Conservation (phyloP, 2,797 vertebrate species). For the Alectoris magna region DNA sequence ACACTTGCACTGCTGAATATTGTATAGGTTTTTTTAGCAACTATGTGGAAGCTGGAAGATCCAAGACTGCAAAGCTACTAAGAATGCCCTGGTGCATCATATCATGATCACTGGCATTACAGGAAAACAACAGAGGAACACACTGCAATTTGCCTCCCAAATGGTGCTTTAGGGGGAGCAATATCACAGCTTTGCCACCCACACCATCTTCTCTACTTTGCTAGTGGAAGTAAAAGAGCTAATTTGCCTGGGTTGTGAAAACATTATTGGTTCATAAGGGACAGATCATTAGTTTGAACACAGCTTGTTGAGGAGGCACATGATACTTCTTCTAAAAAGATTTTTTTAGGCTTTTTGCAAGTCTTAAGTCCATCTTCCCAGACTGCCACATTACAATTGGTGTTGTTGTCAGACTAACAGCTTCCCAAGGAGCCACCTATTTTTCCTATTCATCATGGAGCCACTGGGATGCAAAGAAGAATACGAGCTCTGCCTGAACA, state of each 20-base stretch:
- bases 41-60: background rate
- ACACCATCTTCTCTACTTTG: background rate
- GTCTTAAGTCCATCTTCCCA: background rate
- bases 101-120: background rate
- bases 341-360: background rate
- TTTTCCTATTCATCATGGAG: conserved; percentile 24
- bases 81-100: background rate
- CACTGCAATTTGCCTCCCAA: background rate
- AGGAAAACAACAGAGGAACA: background rate
- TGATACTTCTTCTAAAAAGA: background rate
- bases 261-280: background rate
- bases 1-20: background rate
- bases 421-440: background rate
- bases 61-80: background rate
- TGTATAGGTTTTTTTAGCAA: background rate
- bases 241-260: background rate
- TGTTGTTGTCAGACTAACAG: background rate
- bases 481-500: background rate
- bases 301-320: background rate
- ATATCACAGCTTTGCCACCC: background rate
- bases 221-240: background rate
- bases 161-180: background rate
- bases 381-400: background rate
- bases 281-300: background rate
- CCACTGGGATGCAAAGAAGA: background rate